A percentile compares a stretch with the other conserved stretches of the same genome.
phyloP scores from a whole-genome alignment of 37 sponge, comb jelly and placozoan genomes.

The Agelas oroides region DNA sequence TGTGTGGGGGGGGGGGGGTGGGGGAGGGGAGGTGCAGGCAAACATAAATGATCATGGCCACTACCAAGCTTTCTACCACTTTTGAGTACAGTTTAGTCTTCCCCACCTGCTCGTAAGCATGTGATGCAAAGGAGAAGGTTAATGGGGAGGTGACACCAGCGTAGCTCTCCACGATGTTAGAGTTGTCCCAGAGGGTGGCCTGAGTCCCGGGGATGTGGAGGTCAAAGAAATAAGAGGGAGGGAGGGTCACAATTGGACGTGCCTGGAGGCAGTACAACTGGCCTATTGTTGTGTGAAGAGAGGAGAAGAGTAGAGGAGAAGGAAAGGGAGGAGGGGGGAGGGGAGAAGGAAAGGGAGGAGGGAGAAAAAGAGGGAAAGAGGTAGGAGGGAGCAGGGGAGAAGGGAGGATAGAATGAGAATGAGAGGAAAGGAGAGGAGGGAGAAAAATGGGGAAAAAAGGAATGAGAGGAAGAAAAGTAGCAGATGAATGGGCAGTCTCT shows the following conservation, averaged over 20 bases:
- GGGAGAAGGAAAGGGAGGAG: too few relatives aligned
- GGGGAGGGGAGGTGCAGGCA: too few relatives aligned
- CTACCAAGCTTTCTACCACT: too few relatives aligned
- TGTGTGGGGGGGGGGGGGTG: too few relatives aligned
- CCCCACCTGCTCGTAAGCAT: slow-evolving; percentile 71
- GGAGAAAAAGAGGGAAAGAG: not conserved
- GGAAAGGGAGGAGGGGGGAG: too few relatives aligned
- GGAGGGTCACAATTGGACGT: slow-evolving; percentile 88
- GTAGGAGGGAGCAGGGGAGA: too few relatives aligned
- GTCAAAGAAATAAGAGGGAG: slow-evolving; percentile 81
- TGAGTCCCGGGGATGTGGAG: slow-evolving; percentile 26
- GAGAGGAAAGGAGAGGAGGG: too few relatives aligned
- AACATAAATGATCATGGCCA: too few relatives aligned
- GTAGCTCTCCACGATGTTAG: slow-evolving; percentile 93
- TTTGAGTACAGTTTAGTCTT: too few relatives aligned
- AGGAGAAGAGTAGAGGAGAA: not conserved
- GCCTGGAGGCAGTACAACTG: slow-evolving; percentile 86
- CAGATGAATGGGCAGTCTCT: too few relatives aligned
- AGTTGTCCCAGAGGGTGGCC: slow-evolving; percentile 88
- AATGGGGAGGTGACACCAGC: slow-evolving; percentile 89
- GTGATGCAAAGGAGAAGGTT: slow-evolving; percentile 90
- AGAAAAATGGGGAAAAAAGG: too few relatives aligned
- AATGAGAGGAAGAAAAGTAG: too few relatives aligned
- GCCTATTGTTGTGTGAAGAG: slow-evolving; percentile 34
- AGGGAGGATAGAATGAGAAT: not conserved